Evolutionary conservation across 1,140 invertebrate genomes (phyloP), one percentile per base, ranked within the genome.

Genomic region (Drosophila seguyi): DNA sequence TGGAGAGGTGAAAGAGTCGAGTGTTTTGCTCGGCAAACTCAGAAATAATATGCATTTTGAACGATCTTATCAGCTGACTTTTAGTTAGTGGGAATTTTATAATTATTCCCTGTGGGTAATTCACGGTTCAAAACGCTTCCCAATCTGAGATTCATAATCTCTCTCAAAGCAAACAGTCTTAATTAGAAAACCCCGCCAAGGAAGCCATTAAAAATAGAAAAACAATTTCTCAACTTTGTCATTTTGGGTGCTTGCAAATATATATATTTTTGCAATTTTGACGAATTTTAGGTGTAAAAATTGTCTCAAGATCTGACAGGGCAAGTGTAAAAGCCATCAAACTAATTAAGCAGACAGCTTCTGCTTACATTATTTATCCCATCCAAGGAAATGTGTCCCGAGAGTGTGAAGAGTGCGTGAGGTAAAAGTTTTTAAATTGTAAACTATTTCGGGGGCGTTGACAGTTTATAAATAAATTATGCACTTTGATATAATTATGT

Each of bases 311-410:
- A 67, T 47, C 18, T 56, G 62, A 71, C 68, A 57, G 50, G 34
- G 18, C 42, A 41, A 69, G 48, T 69, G 65, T 31, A 48, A 69
- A 41, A 72, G 48, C 36, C 65, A 69, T 72, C 65, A 69, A 71
- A 69, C 65, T 72, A 69, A 72, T 72, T 69, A 72, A 48, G 11
- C 39, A 47, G 41, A 47, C 41, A 65, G n/a, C 34, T 42, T 34
- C 14, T 34, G 8, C 0, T 25, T 14, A 25, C 3, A 65, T 50
- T 58, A 48, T 71, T 58, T n/a, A 47, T 25, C 11, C 42, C 65
- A 36, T 58, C 20, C 67, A 56, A 69, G 50, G 52, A 69, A 69
- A 48, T 34, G 20, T 56, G 41, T 52, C 8, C 0, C 38, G 16
- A n/a, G 38, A 39, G 38, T 39, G 38, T 41, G 16, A 18, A 20